Base-by-base conservation (phyloP, 1,140 invertebrate genomes). In the Pachyrhynchus sulphureomaculatus region DNA sequence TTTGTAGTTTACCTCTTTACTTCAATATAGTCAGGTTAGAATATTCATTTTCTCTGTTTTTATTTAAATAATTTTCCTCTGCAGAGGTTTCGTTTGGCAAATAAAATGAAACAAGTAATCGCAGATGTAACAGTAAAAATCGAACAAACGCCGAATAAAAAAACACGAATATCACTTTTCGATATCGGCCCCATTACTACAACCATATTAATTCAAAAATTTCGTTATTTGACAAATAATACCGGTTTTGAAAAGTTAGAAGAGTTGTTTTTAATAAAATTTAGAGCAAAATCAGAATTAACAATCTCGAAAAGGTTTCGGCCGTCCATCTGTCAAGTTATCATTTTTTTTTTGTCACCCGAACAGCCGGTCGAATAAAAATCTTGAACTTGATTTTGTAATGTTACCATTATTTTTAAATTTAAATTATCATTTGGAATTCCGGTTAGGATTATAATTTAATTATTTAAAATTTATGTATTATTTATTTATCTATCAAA, bases 241-340 rank as follows among this genome's bases (percentile, higher is more conserved):
- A 42, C 37, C 53, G 39, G 23, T 44, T 55, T 15, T 8, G 20
- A 55, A 51, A 20, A 1, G 1, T 45, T 45, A 6, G 23, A 45
- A n/a, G 13, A 37, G 29, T 23, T 21, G 34, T n/a, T 36, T 37
- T 37, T 15, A 37, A 60, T 52, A 51, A 36, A 60, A 60, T 60
- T 60, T 52, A 37, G 57, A 60, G 45, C 57, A 60, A 60, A 60
- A 60, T 60, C 47, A 42, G 39, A 51, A 52, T 60, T 34, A 45
- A 52, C 57, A 23, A 60, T 60, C 57, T 60, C 44, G 1, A 5
- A 44, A 23, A 52, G n/a, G n/a, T n/a, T 10, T 29, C 26, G 12
- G 21, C 57, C n/a, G n/a, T 34, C 29, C 47, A 42, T 47, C 21
- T 51, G 47, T 60, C 57, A 13, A 18, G 23, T 26, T 21, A n/a